A percentile compares a stretch with the other conserved stretches of the same genome.
phyloP scores from a whole-genome alignment of 1,140 invertebrate species.

The Caerostris darwini region DNA sequence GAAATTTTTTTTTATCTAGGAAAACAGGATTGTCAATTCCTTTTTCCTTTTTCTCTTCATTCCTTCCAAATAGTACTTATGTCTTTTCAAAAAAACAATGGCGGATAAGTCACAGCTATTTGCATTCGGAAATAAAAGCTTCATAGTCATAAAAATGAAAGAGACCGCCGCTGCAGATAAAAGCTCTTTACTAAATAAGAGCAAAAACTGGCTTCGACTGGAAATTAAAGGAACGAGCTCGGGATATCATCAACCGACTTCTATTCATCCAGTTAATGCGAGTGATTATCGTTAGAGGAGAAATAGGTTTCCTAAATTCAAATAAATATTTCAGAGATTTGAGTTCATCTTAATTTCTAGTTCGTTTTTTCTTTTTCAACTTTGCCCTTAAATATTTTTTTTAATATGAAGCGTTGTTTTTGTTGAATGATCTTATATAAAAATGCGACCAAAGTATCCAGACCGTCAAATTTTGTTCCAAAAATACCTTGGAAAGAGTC shows the following conservation, averaged over 20 bases:
- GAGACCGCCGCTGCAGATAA: background rate
- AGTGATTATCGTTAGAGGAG: background rate
- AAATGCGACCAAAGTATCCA: too few species aligned
- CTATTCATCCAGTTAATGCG: background rate
- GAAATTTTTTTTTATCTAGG: background rate
- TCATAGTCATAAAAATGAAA: background rate
- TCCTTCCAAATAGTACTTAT: background rate
- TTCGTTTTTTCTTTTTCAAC: background rate
- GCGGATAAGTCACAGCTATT: background rate
- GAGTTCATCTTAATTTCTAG: background rate
- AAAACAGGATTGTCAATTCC: background rate
- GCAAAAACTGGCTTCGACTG: background rate
- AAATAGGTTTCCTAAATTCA: background rate
- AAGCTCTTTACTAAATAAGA: background rate
- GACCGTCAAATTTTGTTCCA: too few species aligned
- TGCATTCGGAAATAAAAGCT: constrained; percentile 32
- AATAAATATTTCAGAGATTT: background rate
- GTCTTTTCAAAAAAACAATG: background rate
- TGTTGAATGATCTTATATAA: too few species aligned
- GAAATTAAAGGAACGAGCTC: background rate
- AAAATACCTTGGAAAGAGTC: too few species aligned
- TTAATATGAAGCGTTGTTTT: too few species aligned
- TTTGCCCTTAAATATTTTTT: background rate
- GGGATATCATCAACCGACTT: background rate
- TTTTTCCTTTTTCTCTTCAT: background rate